Evolutionary conservation across 2,113 vertebrate genomes (phyloP), one percentile per base, ranked within the genome.

Genomic region (Heloderma charlesbogerti): DNA sequence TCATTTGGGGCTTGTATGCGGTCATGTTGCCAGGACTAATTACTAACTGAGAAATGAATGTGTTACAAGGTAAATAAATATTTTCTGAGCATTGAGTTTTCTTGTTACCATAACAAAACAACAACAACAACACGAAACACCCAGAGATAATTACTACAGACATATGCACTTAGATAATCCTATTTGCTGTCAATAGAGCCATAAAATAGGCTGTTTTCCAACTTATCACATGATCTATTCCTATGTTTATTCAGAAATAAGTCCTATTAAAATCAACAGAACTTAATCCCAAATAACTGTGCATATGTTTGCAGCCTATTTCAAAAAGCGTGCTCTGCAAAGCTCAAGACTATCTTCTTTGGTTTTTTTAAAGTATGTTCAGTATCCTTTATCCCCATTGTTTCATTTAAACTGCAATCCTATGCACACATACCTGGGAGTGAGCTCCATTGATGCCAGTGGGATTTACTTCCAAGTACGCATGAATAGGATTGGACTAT

Each of bases 31-130:
- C 48, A 92, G 79, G 91, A 87, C 37, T 84, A 40, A 9, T 80
- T 95, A 90, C 86, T 89, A 48, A 13, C 85, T 95, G 89, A 92
- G 82, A 74, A 86, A 82, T 91, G 75, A 94, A 84, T 54, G 43
- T 37, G 60, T 82, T 20, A 22, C 7, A 74, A 27, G 90, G 92
- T 69, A 86, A 95, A 94, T 90, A 15, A 51, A 37, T 88, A 89
- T 90, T 71, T 72, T n/a, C 77, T 89, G 91, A 93, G 78, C 69
- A 83, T 37, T 90, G 69, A 89, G 80, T 90, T 2, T 88, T 94
- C 69, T 69, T 89, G 0, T 45, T 87, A 45, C 8, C 29, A 45
- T 88, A 43, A 16, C 29, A 12, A 27, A 40, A 12, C n/a, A 3
- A 0, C 10, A 34, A 25, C 4, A 77, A 37, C 20, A 22, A 77